Evolutionary conservation across 2,113 vertebrate genomes (phyloP), one percentile per base, ranked within the genome.

Genomic region (Serilophus lunatus): DNA sequence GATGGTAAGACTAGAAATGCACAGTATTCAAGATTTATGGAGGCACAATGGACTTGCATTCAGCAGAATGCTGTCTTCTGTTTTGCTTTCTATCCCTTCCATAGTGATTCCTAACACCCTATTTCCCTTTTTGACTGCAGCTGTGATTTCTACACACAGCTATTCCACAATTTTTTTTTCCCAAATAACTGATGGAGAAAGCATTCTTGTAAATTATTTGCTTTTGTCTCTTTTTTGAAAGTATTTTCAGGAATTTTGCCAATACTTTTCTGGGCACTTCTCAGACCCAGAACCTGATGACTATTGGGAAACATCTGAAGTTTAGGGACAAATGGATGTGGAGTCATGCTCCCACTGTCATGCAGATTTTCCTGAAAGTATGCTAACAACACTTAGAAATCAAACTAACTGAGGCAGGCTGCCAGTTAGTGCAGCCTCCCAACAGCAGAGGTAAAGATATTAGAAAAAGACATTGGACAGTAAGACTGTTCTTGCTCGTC

Each of bases 181-280:
- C 36, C 6, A 50, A 56, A 40, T 61, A 90, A 82, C 38, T 53
- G 44, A 45, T 29, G 35, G 61, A 53, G 53, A 83, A 42, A 57
- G 16, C 44, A 45, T 86, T 89, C 12, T 78, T 70, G 20, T 59
- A 75, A 77, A 74, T 81, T 20, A 56, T 35, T 91, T 78, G 35
- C 14, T 75, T 89, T 82, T 84, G 35, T 64, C 13, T 79, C 26
- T 80, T 24, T n/a, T 71, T 65, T 64, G 29, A 47, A 92, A 78
- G 22, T 47, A 63, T 89, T 78, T 83, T 82, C 72, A 71, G 81
- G 35, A 78, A 51, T 78, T 91, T 88, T 88, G 51, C 64, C 59
- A 83, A 4, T 54, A 45, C 29, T 81, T 63, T 5, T 45, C 47
- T 59, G 47, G 29, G 23, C 14, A 35, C 10, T 89, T 86, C 47